These are phyloP conservation scores for Esox niger DNA, from an alignment of 2,113 vertebrate genomes.

Conservation along the genomic window DNA sequence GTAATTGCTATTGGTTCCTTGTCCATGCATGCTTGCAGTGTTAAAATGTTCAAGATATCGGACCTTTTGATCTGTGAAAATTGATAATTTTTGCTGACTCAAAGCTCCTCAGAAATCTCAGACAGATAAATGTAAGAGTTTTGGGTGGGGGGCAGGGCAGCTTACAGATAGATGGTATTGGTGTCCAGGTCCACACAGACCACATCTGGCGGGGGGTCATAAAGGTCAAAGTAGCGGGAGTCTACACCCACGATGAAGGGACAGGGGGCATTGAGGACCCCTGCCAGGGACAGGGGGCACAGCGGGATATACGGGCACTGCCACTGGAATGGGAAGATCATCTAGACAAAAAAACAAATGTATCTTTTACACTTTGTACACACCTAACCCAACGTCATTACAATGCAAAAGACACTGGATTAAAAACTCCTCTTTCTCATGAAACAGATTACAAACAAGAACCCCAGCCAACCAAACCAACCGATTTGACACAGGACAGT, in stretches of 20 bases:
- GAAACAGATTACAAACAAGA: too few species aligned
- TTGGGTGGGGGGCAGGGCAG: too few species aligned
- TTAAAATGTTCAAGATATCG: too few species aligned
- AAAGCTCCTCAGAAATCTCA: too few species aligned
- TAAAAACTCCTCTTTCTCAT: too few species aligned
- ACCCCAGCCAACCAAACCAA: too few species aligned
- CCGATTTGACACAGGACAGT: too few species aligned
- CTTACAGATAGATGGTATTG: slow-evolving; percentile 95
- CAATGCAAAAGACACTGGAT: background rate
- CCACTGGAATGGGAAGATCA: slow-evolving; percentile 99
- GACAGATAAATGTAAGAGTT: too few species aligned
- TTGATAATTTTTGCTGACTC: too few species aligned
- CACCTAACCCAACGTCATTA: background rate
- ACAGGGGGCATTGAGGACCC: slow-evolving; percentile 89
- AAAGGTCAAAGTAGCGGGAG: slow-evolving; percentile 97
- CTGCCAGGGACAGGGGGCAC: slow-evolving; percentile 91
- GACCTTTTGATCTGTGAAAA: too few species aligned
- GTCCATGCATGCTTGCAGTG: too few species aligned
- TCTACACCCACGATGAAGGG: slow-evolving; percentile 98
- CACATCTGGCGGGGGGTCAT: slow-evolving; percentile 94
- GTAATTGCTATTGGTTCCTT: too few species aligned
- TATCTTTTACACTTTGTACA: background rate
- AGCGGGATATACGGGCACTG: slow-evolving; percentile 97
- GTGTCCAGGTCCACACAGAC: slow-evolving; percentile 98
- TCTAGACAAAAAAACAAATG: slow-evolving; percentile 68